Conservation (phyloP, 1,140 invertebrate species). For the Ooceraea biroi region DNA sequence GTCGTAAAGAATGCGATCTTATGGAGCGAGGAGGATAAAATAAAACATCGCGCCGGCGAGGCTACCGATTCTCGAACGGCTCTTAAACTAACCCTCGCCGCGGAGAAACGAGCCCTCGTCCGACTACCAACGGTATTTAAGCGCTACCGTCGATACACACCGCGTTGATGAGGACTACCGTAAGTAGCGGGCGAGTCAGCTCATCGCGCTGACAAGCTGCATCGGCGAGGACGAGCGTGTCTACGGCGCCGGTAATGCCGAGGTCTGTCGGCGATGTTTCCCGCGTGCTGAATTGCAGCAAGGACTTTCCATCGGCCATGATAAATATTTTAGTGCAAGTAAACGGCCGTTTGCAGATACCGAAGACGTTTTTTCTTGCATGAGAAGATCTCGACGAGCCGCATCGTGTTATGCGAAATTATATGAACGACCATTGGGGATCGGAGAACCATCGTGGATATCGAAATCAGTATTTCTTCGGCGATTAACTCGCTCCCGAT, state of each 20-base stretch:
- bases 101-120: slow-evolving; percentile 71
- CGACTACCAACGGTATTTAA: slow-evolving; percentile 71
- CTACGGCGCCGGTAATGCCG: neutral
- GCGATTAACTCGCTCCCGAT: slow-evolving; percentile 75
- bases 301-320: neutral
- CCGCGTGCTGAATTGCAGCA: neutral
- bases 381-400: neutral
- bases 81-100: slow-evolving; percentile 82
- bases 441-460: slow-evolving; percentile 58
- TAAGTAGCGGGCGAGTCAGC: slow-evolving; percentile 17
- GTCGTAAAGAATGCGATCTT: slow-evolving; percentile 87
- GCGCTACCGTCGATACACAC: slow-evolving; percentile 69
- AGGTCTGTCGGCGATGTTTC: neutral
- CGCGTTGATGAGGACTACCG: slow-evolving; percentile 48
- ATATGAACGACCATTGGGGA: neutral
- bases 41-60: slow-evolving; percentile 82
- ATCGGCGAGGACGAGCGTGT: neutral
- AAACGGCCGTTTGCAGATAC: neutral
- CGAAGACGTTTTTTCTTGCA: neutral
- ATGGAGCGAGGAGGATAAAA: slow-evolving; percentile 85
- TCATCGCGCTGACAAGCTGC: slow-evolving; percentile 4
- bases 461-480: slow-evolving; percentile 80
- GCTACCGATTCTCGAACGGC: slow-evolving; percentile 83
- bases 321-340: neutral
- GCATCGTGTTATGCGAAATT: slow-evolving; percentile 1